Evolutionary conservation across 2,113 vertebrate species (phyloP), one percentile per base, ranked within the genome.

Genomic region (Pseudopipra pipra): DNA sequence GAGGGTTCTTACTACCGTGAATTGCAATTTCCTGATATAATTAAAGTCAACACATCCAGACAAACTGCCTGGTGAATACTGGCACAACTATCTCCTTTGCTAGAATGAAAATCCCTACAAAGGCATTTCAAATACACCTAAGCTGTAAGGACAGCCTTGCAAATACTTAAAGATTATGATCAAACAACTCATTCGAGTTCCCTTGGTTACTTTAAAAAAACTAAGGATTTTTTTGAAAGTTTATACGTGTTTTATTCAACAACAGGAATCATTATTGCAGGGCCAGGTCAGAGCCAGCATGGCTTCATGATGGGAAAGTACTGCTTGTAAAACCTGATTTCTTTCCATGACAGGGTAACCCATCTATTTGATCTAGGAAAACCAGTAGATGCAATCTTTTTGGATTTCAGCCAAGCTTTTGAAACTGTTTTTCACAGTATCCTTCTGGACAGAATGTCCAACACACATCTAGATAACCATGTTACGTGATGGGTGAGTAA

Each of bases 271-370:
- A 51, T 37, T 84, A 44, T 85, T 87, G 70, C 35, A 21, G 5
- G 8, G n/a, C 30, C 15, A 33, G 23, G 5, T 66, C 27, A 39
- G 19, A n/a, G 20, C 2, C 23, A 52, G 7, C 33, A 39, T 11
- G 12, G 11, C 7, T 14, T 67, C 54, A 54, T 46, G 30, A n/a
- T 6, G 11, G 22, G n/a, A 54, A 17, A 14, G 28, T 75, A 13
- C 46, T 61, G 5, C 20, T 46, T 46, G 11, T 74, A 0, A 0
- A 46, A 41, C 9, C 13, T 21, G 16, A 2, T 75, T 75, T 52
- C 46, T 11, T 75, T 54, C 39, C 54, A 21, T 0, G 1, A 21
- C 4, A 46, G 2, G 2, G 1, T 59, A 44, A 46, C 7, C 66
- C 19, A 52, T 3, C 8, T 39, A 14, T n/a, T 1, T 75, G 23